These are phyloP conservation scores for Bombus huntii DNA, from an alignment of 1,140 invertebrate genomes.

Conservation along the genomic window DNA sequence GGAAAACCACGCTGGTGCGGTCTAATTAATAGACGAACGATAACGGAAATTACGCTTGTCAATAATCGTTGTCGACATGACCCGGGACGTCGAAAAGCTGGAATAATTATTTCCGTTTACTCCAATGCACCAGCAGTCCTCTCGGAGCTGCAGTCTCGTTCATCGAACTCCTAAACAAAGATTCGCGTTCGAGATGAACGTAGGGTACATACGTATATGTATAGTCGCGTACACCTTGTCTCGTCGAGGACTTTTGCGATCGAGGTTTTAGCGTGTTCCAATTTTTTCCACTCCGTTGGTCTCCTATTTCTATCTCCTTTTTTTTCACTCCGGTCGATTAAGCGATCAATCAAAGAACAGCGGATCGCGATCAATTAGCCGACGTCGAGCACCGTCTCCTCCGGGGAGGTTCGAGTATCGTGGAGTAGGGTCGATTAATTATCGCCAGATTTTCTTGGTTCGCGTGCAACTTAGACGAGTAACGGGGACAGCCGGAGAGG, in stretches of 20 bases:
- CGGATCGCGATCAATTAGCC: slow-evolving; percentile 72
- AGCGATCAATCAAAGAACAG: slow-evolving; percentile 71
- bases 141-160: not conserved
- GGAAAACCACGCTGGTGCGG: not conserved
- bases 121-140: not conserved
- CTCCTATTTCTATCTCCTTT: not conserved
- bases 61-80: slow-evolving; percentile 37
- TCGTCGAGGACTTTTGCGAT: slow-evolving; percentile 9
- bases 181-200: not conserved
- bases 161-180: slow-evolving; percentile 19
- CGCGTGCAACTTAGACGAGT: not conserved
- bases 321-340: slow-evolving; percentile 53
- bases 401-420: slow-evolving; percentile 6
- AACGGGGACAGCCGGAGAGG: not conserved
- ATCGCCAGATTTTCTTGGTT: slow-evolving; percentile 58
- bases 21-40: slow-evolving; percentile 37
- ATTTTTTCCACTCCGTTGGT: not conserved
- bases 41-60: slow-evolving; percentile 42
- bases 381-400: slow-evolving; percentile 64
- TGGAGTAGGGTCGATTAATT: slow-evolving; percentile 68
- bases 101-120: slow-evolving; percentile 32
- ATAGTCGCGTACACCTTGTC: not conserved
- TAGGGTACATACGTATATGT: not conserved
- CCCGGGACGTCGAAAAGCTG: slow-evolving; percentile 32
- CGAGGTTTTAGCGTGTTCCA: not conserved